These are phyloP conservation scores for Cantharis lateralis DNA, from an alignment of 2,888 invertebrate species.

Conservation along the genomic window DNA sequence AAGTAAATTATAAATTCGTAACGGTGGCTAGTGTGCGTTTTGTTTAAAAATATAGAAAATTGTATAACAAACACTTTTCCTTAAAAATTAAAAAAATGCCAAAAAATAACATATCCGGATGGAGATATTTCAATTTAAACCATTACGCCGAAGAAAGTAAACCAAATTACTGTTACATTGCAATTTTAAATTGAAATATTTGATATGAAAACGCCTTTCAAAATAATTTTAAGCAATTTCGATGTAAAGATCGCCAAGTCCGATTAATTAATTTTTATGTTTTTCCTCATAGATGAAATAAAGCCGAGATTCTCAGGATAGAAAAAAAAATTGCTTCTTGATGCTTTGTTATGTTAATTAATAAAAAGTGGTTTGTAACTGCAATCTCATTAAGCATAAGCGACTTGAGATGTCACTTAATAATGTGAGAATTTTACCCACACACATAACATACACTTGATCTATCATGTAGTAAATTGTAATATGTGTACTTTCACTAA, in stretches of 20 bases:
- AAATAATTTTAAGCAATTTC: neutral
- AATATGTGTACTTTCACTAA: neutral
- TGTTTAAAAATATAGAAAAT: neutral
- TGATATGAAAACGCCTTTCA: neutral
- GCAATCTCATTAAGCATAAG: neutral
- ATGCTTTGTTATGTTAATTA: constrained; percentile 2
- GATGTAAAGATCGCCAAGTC: neutral
- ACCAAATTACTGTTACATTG: neutral
- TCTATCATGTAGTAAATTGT: neutral
- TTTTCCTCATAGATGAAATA: neutral
- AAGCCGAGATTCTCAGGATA: neutral
- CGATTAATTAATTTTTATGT: neutral
- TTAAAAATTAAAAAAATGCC: neutral
- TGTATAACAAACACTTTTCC: neutral
- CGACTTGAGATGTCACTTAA: neutral
- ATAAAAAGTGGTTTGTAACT: constrained; percentile 4
- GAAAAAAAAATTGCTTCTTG: neutral
- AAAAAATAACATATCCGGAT: neutral
- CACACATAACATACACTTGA: neutral
- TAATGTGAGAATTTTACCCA: constrained; percentile 3
- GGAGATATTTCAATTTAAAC: neutral
- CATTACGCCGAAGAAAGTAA: neutral
- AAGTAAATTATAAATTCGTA: neutral
- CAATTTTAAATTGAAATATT: neutral
- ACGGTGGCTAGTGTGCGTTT: neutral